Conservation (phyloP, 1,140 invertebrate genomes). For the Ooceraea biroi region DNA sequence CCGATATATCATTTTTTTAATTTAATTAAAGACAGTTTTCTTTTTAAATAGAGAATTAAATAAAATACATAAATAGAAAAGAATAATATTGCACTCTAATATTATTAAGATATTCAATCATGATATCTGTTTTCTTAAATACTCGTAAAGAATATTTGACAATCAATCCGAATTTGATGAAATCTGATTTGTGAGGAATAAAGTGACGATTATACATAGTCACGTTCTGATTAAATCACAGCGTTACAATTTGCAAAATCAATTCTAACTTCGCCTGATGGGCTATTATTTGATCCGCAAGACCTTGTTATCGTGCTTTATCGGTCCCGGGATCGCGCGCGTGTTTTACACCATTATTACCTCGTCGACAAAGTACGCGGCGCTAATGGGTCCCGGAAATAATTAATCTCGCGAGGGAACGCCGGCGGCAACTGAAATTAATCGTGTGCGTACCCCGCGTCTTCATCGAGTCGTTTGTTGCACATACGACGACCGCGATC, state of each 20-base stretch:
- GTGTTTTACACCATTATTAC: constrained; percentile 36
- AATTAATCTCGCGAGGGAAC: constrained; percentile 66
- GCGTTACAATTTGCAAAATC: neutral
- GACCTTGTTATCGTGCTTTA: constrained; percentile 28
- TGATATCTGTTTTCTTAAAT: too few relatives aligned
- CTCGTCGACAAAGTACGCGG: constrained; percentile 31
- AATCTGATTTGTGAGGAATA: neutral
- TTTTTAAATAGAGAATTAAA: too few relatives aligned
- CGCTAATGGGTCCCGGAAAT: constrained; percentile 66
- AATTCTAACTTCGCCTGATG: neutral
- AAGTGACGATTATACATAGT: neutral
- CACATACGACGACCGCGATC: neutral
- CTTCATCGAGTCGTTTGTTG: constrained; percentile 47
- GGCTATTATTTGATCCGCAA: constrained; percentile 24
- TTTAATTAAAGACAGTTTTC: too few relatives aligned
- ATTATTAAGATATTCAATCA: too few relatives aligned
- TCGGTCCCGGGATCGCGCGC: neutral
- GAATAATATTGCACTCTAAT: too few relatives aligned
- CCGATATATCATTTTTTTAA: too few relatives aligned
- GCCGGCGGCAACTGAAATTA: constrained; percentile 60
- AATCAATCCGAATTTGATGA: neutral
- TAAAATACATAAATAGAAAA: too few relatives aligned
- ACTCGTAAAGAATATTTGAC: too few relatives aligned
- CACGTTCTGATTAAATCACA: neutral
- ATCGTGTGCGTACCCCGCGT: constrained; percentile 46